Percentiles rank a stretch among this genome's conserved stretches.
phyloP scores from a whole-genome alignment of 2,797 vertebrate species.

The Carduelis carduelis region DNA sequence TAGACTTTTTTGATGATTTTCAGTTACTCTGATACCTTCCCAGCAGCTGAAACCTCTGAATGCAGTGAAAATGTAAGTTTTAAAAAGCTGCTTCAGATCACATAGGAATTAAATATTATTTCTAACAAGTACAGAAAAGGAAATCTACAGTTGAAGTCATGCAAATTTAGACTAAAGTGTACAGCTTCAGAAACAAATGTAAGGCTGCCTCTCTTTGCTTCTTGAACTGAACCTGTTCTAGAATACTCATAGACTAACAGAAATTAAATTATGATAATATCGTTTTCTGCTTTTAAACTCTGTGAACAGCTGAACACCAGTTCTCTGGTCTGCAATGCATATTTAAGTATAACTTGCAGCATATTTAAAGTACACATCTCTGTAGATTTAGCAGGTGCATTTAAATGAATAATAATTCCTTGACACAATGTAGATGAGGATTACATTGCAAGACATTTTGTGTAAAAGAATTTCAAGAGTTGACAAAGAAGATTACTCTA shows the following conservation, averaged over 20 bases:
- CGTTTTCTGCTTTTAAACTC: not conserved
- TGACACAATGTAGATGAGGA: not conserved
- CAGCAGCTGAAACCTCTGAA: not conserved
- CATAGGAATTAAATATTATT: not conserved
- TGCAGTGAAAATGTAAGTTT: not conserved
- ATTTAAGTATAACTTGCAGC: not conserved
- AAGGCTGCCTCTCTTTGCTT: not conserved
- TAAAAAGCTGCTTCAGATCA: not conserved
- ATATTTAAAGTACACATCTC: not conserved
- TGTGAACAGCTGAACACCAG: not conserved
- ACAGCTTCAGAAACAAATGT: not conserved
- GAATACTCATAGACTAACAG: not conserved
- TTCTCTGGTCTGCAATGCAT: not conserved
- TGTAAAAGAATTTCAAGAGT: not conserved
- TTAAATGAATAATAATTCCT: not conserved
- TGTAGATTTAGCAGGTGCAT: not conserved
- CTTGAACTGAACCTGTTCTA: not conserved
- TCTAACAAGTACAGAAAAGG: not conserved
- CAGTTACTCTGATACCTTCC: not conserved
- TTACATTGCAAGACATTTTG: not conserved
- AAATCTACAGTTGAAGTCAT: not conserved
- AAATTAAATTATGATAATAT: not conserved
- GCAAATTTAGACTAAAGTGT: not conserved
- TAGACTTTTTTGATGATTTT: not conserved
- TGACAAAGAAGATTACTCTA: not conserved